Conservation (phyloP, 2,113 vertebrate genomes). For the Mirounga angustirostris region DNA sequence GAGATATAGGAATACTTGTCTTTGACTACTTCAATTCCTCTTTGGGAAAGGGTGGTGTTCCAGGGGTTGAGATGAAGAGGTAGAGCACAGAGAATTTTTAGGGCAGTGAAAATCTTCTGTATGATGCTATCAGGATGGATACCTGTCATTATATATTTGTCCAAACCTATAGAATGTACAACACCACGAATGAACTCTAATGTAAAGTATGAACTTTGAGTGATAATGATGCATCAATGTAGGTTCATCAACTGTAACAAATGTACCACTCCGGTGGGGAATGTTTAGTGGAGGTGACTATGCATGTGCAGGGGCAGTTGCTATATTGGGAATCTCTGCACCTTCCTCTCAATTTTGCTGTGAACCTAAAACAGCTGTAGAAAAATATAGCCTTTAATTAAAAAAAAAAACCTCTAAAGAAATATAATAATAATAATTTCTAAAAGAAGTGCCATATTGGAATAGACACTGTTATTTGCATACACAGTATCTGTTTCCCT, state of each 20-base stretch:
- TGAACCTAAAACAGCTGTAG: not conserved
- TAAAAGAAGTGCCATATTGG: not conserved
- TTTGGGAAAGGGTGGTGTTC: not conserved
- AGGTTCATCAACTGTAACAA: not conserved
- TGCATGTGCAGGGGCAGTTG: not conserved
- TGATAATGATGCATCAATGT: not conserved
- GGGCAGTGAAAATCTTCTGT: not conserved
- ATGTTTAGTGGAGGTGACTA: not conserved
- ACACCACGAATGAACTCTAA: not conserved
- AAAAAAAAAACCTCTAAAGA: not conserved
- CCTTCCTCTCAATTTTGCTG: not conserved
- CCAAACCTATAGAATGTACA: not conserved
- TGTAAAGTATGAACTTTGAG: not conserved
- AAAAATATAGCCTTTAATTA: not conserved
- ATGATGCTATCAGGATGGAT: not conserved
- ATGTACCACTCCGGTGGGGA: not conserved
- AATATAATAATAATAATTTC: not conserved
- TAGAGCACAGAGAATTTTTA: not conserved
- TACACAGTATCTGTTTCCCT: not conserved
- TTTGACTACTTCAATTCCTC: constrained; percentile 30
- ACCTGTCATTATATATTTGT: not conserved
- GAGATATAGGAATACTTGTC: not conserved
- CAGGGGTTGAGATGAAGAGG: not conserved
- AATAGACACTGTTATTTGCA: not conserved
- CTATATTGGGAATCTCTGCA: not conserved